A percentile compares a stretch with the other conserved stretches of the same genome.
Evolutionary conservation across 2,888 invertebrate species (phyloP).

Genomic region (Horisme vitalbata): DNA sequence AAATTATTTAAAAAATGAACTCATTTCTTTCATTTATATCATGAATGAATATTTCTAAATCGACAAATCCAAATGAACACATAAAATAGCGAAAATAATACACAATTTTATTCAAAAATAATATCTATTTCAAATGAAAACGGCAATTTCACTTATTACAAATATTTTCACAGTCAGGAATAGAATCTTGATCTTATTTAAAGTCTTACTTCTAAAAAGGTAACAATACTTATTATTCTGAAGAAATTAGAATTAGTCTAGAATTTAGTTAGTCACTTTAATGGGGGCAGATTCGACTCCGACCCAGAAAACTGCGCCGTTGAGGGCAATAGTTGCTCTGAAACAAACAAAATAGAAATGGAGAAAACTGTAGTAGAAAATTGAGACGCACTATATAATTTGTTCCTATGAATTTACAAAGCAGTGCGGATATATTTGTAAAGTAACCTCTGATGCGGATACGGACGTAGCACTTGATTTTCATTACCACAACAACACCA

Average conservation of each 20-base stretch:
- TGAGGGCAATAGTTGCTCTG: slow-evolving; percentile 86
- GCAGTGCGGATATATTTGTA: too few species aligned
- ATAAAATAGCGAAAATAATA: too few species aligned
- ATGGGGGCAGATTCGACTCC: slow-evolving; percentile 84
- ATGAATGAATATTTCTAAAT: too few species aligned
- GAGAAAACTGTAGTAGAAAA: too few species aligned
- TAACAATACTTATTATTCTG: slow-evolving; percentile 8
- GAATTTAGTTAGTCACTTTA: slow-evolving; percentile 66
- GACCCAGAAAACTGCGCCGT: slow-evolving; percentile 89
- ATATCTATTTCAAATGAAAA: slow-evolving; percentile 6
- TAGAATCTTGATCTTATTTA: slow-evolving; percentile 6
- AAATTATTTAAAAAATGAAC: slow-evolving; percentile 58
- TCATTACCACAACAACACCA: too few species aligned
- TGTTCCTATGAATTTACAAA: too few species aligned
- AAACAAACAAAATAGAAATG: slow-evolving; percentile 42
- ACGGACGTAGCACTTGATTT: too few species aligned
- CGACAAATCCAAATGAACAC: too few species aligned
- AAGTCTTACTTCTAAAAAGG: too few species aligned
- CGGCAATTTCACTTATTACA: slow-evolving; percentile 19
- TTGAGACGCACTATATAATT: too few species aligned
- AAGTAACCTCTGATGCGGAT: too few species aligned
- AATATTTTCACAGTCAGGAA: slow-evolving; percentile 26
- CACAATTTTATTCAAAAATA: slow-evolving; percentile 7
- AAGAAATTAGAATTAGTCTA: not conserved
- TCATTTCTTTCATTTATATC: slow-evolving; percentile 10